Evolutionary conservation across 2,113 vertebrate genomes (phyloP).

Genomic region (Acanthisitta chloris): DNA sequence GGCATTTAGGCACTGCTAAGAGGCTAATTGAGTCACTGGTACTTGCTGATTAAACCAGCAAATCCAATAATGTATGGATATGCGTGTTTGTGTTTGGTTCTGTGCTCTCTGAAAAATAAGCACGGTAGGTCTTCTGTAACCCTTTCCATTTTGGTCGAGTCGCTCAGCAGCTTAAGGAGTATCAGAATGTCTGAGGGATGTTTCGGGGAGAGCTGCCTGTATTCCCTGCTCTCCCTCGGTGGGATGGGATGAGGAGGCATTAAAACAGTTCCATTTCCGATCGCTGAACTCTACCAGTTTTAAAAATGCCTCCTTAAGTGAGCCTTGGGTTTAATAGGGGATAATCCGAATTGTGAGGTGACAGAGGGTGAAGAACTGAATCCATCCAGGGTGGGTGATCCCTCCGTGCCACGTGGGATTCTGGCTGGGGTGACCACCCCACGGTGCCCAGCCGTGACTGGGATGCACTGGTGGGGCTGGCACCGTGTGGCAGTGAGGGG

Average conservation of each 20-base stretch:
- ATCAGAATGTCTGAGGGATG: background rate
- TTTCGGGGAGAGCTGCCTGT: background rate
- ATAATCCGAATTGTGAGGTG: background rate
- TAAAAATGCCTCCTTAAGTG: background rate
- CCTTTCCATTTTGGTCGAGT: background rate
- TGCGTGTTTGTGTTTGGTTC: constrained; percentile 40
- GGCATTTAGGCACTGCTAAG: constrained; percentile 53
- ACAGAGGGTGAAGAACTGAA: background rate
- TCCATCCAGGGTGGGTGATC: background rate
- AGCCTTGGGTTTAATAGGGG: background rate
- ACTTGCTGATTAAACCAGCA: constrained; percentile 60
- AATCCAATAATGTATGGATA: constrained; percentile 52
- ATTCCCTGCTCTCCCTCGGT: background rate
- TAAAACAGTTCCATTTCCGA: background rate
- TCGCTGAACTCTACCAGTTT: background rate
- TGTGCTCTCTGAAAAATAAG: background rate
- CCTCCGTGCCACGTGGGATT: background rate
- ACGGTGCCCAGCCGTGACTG: too few species aligned
- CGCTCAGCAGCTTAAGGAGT: background rate
- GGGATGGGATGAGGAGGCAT: background rate
- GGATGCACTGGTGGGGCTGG: background rate
- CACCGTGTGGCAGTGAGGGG: background rate
- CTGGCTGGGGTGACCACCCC: too few species aligned
- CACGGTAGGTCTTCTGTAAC: background rate
- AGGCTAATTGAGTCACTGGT: constrained; percentile 61